Percentiles rank a stretch among this genome's conserved stretches.
Evolutionary conservation across 1,140 invertebrate species (phyloP).

Genomic region (Dryas iulia): DNA sequence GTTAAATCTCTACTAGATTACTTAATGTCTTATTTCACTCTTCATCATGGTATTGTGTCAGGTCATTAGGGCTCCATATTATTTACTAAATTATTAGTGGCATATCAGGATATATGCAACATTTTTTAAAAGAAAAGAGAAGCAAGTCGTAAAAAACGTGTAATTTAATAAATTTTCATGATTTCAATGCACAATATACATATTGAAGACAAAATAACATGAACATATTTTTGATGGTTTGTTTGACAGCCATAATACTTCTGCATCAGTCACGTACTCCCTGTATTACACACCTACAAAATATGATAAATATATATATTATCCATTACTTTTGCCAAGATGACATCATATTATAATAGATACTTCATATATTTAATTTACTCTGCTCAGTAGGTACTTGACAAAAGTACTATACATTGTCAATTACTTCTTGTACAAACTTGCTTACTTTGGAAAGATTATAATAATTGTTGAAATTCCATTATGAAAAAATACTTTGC

Average conservation of each 20-base stretch:
- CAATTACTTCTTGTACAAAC: too few species aligned
- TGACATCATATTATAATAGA: slow-evolving; percentile 21
- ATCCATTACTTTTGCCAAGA: slow-evolving; percentile 12
- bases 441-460: too few species aligned
- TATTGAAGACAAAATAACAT: background rate
- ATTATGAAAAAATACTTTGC: too few species aligned
- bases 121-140: background rate
- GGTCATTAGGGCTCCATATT: background rate
- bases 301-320: background rate
- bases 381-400: background rate
- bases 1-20: background rate
- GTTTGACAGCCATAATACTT: slow-evolving; percentile 22
- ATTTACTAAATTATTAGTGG: background rate
- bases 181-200: background rate
- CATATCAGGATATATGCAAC: background rate
- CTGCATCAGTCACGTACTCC: slow-evolving; percentile 21
- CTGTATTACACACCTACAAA: slow-evolving; percentile 20
- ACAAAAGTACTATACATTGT: background rate
- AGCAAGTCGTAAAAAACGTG: background rate
- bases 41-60: background rate
- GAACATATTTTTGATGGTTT: slow-evolving; percentile 6
- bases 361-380: background rate
- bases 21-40: background rate
- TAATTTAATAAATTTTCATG: background rate
- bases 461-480: too few species aligned